A percentile compares a stretch with the other conserved stretches of the same genome.
Evolutionary conservation across 2,797 vertebrate species (phyloP).

Genomic region (Halcyon badia): DNA sequence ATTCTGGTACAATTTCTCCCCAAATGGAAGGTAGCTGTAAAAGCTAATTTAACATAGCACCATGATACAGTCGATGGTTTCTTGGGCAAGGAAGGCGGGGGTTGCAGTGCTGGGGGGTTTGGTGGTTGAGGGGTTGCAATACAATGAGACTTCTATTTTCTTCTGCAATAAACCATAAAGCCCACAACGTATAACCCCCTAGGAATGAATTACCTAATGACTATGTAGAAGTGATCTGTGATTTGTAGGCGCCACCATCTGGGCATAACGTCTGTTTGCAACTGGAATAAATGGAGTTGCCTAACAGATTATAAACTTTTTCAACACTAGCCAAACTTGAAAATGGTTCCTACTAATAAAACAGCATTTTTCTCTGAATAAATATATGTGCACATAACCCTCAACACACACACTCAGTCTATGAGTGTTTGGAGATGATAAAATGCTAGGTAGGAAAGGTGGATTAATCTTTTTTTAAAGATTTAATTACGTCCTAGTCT

Average conservation of each 20-base stretch:
- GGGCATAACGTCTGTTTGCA: constrained; percentile 35
- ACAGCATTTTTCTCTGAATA: background rate
- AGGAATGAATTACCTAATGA: constrained; percentile 10
- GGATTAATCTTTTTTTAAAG: background rate
- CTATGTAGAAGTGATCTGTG: constrained; percentile 13
- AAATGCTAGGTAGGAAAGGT: background rate
- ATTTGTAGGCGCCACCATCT: constrained; percentile 74
- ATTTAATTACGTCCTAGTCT: background rate
- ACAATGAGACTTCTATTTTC: constrained; percentile 21
- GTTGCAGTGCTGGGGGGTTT: constrained; percentile 4
- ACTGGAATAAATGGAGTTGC: background rate
- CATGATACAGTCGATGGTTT: background rate
- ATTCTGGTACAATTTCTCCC: background rate
- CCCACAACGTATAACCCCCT: background rate
- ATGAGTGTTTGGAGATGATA: background rate
- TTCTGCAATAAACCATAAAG: constrained; percentile 39
- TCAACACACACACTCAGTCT: background rate
- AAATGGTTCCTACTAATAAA: background rate
- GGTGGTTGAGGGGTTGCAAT: background rate
- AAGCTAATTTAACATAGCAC: constrained; percentile 29
- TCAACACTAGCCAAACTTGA: background rate
- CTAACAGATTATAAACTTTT: background rate
- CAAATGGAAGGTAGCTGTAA: background rate
- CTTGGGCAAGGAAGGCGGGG: background rate
- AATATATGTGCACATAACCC: fast-evolving